Evolutionary conservation across 2,888 invertebrate species (phyloP), one percentile per base, ranked within the genome.

Genomic region (Mesorhabditis spiculigera): DNA sequence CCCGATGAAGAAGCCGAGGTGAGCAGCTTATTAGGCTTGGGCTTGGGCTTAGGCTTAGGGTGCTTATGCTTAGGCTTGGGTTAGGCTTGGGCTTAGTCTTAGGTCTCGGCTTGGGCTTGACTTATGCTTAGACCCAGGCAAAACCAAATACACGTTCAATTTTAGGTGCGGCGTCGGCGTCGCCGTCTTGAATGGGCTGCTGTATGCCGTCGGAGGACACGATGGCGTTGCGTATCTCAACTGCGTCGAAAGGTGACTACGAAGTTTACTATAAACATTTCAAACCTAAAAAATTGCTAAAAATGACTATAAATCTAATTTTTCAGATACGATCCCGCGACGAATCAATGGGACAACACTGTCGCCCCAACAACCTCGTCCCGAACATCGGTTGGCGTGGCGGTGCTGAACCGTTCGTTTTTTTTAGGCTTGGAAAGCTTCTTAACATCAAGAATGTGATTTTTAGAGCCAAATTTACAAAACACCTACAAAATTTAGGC

Each of bases 351-450:
- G 98, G 94, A 94, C 72, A 94, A 94, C 85, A 96, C 97, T 85
- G 97, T 98, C 68, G 96, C 97, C 4, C 97, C 97, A 0, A 98
- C 97, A 65, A 95, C 95, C 65, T 96, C 96, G n/a, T 97, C 97
- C 87, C 91, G 84, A 13, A 98, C 97, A 87, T 96, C 97, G 13
- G 97, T 98, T 3, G 97, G 97, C 45, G 98, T 98, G 42, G 96
- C 96, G 58, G 97, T 98, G 43, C 89, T 97, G 67, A 95, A 95
- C 88, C 95, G 96, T 88, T 89, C 8, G 58, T 13, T 50, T 13
- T n/a, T n/a, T 50, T 50, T 13, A 50, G n/a, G 58, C 58, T n/a
- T 13, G n/a, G 58, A 28, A 28, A 28, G 28, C 28, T 28, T 28
- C 28, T 28, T 1, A 28, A 28, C 3, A 28, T 1, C 28, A 28